Evolutionary conservation across 92 coral and sea anemone genomes (phyloP).

Genomic region (Parazoanthus darwini): DNA sequence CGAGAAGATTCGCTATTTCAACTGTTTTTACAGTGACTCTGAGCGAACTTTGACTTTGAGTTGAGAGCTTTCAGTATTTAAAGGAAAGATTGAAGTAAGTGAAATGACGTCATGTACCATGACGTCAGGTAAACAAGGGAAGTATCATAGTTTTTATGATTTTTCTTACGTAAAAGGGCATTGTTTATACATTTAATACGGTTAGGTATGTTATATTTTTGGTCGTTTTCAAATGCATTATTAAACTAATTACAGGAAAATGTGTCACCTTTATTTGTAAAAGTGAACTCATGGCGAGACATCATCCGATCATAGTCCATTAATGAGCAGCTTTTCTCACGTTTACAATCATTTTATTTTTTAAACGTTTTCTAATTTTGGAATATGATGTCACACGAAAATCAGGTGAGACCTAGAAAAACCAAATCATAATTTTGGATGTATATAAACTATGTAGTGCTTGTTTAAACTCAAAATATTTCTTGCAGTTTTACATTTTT

Average conservation of each 20-base stretch:
- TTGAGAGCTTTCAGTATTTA: neutral
- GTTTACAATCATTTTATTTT: too few species aligned
- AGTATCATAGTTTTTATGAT: neutral
- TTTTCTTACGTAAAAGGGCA: neutral
- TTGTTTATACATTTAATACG: neutral
- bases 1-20: too few species aligned
- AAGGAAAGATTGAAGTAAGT: neutral
- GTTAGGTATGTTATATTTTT: neutral
- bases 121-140: neutral
- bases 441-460: too few species aligned
- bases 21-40: neutral
- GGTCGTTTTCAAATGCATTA: neutral
- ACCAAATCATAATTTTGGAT: too few species aligned
- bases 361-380: too few species aligned
- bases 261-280: neutral
- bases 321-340: too few species aligned
- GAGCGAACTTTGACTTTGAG: neutral
- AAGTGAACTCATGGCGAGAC: too few species aligned
- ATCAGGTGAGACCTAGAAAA: too few species aligned
- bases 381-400: too few species aligned
- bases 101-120: neutral
- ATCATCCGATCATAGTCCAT: too few species aligned
- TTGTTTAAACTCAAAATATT: too few species aligned
- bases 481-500: too few species aligned
- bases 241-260: neutral